Percentiles rank a stretch among this genome's conserved stretches.
phyloP scores from a whole-genome alignment of 2,113 vertebrate genomes.

The Gymnocephalus cernua region DNA sequence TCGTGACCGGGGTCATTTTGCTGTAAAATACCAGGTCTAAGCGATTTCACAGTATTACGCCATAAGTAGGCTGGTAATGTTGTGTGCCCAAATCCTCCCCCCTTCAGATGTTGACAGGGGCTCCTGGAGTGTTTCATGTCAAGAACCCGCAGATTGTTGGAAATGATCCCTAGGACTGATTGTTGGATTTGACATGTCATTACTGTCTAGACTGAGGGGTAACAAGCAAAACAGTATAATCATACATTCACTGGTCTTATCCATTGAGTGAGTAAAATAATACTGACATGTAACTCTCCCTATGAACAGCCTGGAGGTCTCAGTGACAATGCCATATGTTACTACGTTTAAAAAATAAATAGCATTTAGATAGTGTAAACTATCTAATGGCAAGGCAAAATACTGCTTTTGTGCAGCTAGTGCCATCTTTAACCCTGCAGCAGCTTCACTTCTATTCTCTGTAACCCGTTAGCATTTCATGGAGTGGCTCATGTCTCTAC shows the following conservation, averaged over 20 bases:
- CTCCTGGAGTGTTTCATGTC: constrained; percentile 17
- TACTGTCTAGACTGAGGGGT: background rate
- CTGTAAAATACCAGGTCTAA: constrained; percentile 2
- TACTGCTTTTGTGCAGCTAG: background rate
- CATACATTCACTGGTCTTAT: background rate
- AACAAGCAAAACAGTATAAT: constrained; percentile 9
- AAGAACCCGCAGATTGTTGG: constrained; percentile 11
- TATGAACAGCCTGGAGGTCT: background rate
- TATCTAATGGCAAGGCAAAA: background rate
- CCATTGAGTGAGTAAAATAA: background rate
- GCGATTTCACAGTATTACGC: constrained; percentile 13
- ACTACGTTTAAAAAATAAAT: background rate
- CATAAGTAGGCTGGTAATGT: constrained; percentile 45
- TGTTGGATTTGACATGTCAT: constrained; percentile 4
- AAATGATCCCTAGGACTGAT: background rate
- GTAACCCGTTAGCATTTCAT: constrained; percentile 27
- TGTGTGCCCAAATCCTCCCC: constrained; percentile 25
- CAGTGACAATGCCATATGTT: background rate
- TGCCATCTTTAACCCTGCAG: constrained; percentile 5
- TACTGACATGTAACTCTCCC: background rate
- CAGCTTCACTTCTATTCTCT: constrained; percentile 2
- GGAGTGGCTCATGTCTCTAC: constrained; percentile 38
- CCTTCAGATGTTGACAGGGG: constrained; percentile 3
- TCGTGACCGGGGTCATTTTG: background rate
- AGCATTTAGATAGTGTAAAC: background rate